Base-by-base conservation (phyloP, 2,888 invertebrate species). In the Aspidiotus rigidus region DNA sequence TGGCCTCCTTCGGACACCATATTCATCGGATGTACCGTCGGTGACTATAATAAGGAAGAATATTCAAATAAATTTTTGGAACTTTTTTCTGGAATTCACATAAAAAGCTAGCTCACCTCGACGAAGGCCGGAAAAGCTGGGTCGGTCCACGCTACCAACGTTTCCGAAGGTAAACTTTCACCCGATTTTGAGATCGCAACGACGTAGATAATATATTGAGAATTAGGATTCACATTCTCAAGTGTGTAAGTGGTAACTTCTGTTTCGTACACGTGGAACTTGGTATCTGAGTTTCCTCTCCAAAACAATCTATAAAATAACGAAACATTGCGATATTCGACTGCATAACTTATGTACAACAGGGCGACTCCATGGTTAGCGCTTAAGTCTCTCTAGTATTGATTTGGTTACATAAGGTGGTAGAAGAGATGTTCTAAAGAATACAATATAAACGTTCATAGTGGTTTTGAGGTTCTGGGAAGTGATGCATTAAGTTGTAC, bases 81-180 rank as follows among this genome's bases (percentile, higher is more conserved):
- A 17, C 17, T 1, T 57, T 11, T n/a, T 62, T 62, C 39, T 5
- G 28, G 62, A 2, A 3, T 2, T 15, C 10, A 6, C 6, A 6
- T 49, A 49, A 13, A 11, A 11, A 49, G 49, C 49, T 13, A 13
- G 17, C 62, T 42, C 77, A 89, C 89, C 84, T 90, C 90, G 16
- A 92, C 90, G 79, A 88, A 89, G 0, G 91, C 90, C 0, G 91
- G 90, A 75, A 90, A 86, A 0, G 90, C 90, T 0, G 91, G 90
- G 78, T 91, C 90, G 7, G 91, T 91, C 90, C 90, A 91, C 0
- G 89, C 90, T 70, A 90, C 83, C 40, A 92, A 77, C 0, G 89
- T 90, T 78, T 92, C 91, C 0, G 90, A 90, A 0, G 90, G 86
- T 74, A 86, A 78, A 10, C 90, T 90, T 72, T 84, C 83, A 0